Base-by-base conservation (phyloP, 1,140 invertebrate species). In the Drosophila ohnishii region DNA sequence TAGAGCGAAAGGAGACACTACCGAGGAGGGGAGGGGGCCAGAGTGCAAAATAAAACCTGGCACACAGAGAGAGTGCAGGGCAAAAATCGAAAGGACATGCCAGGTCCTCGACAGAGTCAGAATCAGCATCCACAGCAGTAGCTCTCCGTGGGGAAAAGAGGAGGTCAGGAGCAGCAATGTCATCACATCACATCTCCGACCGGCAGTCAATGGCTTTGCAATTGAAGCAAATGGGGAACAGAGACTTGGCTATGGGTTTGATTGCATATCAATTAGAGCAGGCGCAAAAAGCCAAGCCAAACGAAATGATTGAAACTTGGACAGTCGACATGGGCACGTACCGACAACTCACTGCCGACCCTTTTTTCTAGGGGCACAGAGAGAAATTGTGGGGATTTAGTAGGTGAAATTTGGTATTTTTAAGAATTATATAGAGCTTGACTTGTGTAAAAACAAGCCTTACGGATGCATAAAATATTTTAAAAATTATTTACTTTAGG, bases 191-290 rank as follows among this genome's bases (percentile, higher is more conserved):
- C 69, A 55, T 59, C 59, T 58, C 63, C 61, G 39, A 25, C 58
- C 9, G 59, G 44, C 72, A 71, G 56, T 78, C 60, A 65, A 82
- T 83, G 71, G 56, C 50, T 82, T 83, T 69, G 75, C 82, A 75
- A 85, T 86, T 78, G 82, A 58, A 86, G 78, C 83, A 78, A 83
- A 78, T 74, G 56, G 45, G 61, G 42, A 62, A 48, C 57, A 44
- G 35, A 42, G 53, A 39, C 25, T 71, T 71, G 65, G 62, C 40
- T 73, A 82, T 76, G 80, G 75, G 75, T 82, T 83, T 87, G 83
- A 87, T 87, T 87, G 83, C 83, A 87, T 87, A 87, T 87, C 83
- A 87, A 87, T 87, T 87, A 87, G 84, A 87, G 83, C 72, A 83
- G 84, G 83, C 83, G 83, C 83, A 87, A 88, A 87, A 88, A 87